Evolutionary conservation across 1,140 invertebrate genomes (phyloP).

Genomic region (Atta cephalotes): DNA sequence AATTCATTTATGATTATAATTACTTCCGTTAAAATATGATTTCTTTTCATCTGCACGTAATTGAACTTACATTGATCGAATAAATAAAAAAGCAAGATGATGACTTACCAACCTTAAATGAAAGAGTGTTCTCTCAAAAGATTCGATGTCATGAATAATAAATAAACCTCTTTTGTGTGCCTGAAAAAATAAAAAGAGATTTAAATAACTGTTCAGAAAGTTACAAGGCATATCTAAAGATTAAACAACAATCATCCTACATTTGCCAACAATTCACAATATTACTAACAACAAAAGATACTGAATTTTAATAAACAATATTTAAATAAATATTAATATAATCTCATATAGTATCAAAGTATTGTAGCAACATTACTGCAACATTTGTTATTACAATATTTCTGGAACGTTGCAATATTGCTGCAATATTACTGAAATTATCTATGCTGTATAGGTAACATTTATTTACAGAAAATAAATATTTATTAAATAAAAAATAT

Average conservation of each 20-base stretch:
- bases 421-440: too few species aligned
- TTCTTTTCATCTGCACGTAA: background rate
- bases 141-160: slow-evolving; percentile 77
- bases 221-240: background rate
- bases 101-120: slow-evolving; percentile 73
- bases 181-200: slow-evolving; percentile 29
- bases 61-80: background rate
- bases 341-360: too few species aligned
- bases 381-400: too few species aligned
- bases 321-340: too few species aligned
- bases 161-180: slow-evolving; percentile 16
- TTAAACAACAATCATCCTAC: background rate
- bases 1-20: background rate
- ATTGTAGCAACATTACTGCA: too few species aligned
- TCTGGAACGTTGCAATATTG: too few species aligned
- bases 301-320: too few species aligned
- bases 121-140: slow-evolving; percentile 72
- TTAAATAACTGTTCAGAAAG: slow-evolving; percentile 3
- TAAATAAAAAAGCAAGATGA: background rate
- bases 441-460: too few species aligned
- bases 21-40: slow-evolving; percentile 8
- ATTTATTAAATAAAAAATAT: too few species aligned
- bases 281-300: background rate
- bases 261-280: background rate
- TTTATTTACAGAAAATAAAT: too few species aligned